Conservation (phyloP, 2,888 invertebrate genomes). For the Deroplatys truncata region DNA sequence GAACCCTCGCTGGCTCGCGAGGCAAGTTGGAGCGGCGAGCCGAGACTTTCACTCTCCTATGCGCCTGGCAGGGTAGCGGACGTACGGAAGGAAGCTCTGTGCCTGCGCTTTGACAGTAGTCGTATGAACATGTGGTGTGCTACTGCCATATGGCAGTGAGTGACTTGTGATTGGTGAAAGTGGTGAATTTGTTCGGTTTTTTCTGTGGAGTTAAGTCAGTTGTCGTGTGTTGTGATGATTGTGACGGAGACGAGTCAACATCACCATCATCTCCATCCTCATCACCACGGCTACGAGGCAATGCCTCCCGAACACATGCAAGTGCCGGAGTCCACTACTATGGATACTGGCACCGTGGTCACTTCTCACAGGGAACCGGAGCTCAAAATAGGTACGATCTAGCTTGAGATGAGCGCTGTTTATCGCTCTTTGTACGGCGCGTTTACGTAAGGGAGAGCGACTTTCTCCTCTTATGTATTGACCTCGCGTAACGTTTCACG, state of each 20-base stretch:
- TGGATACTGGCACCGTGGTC: constrained; percentile 38
- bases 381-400: constrained; percentile 62
- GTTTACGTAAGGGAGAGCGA: not conserved
- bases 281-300: constrained; percentile 12
- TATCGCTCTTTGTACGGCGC: not conserved
- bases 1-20: not conserved
- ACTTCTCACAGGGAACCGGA: constrained; percentile 56
- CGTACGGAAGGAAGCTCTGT: not conserved
- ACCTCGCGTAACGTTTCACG: not conserved
- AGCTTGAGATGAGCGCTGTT: not conserved
- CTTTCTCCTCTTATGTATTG: constrained; percentile 2
- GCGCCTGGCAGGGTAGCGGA: constrained; percentile 41
- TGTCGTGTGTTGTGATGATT: constrained; percentile 19
- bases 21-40: not conserved
- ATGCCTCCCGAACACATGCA: constrained; percentile 10
- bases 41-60: constrained; percentile 38
- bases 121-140: not conserved
- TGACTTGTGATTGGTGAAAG: constrained; percentile 1
- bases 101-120: not conserved
- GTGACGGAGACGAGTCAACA: constrained; percentile 13
- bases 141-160: not conserved
- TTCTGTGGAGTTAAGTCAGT: not conserved
- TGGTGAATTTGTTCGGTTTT: not conserved
- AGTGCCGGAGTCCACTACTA: constrained; percentile 15
- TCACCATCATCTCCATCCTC: not conserved